phyloP scores from a whole-genome alignment of 2,113 vertebrate species.

The Equus przewalskii region DNA sequence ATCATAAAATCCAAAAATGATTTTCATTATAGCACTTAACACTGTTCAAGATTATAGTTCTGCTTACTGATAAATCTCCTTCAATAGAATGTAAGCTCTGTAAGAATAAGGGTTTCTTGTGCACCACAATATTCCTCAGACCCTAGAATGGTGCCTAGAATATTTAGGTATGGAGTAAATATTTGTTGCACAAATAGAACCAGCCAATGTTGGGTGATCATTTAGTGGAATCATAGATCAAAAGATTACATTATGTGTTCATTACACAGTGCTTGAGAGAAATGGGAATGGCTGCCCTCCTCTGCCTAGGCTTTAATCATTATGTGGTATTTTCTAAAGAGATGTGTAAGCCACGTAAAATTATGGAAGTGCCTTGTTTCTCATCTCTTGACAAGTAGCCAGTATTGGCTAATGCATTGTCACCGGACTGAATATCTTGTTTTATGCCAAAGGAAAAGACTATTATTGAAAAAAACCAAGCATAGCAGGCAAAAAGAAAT shows the following conservation, averaged over 20 bases:
- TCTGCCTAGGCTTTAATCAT: not conserved
- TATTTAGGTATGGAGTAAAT: not conserved
- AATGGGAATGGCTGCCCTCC: not conserved
- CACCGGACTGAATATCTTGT: not conserved
- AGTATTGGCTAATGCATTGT: not conserved
- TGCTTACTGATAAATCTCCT: not conserved
- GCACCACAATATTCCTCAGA: not conserved
- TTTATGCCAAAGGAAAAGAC: conserved; percentile 21
- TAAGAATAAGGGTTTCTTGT: not conserved
- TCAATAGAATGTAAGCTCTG: not conserved
- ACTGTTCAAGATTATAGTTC: not conserved
- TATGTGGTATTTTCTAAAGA: not conserved
- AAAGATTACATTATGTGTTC: not conserved
- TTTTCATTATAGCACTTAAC: not conserved
- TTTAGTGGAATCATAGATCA: not conserved
- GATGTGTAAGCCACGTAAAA: not conserved
- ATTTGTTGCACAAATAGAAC: not conserved
- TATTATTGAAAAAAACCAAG: not conserved
- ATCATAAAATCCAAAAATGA: not conserved
- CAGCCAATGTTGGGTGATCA: not conserved
- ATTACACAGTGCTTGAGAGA: not conserved
- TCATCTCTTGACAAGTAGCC: not conserved
- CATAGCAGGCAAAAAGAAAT: conserved; percentile 27
- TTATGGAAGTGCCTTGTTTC: conserved; percentile 25
- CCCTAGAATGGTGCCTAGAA: not conserved